These are phyloP conservation scores for Odontophorus gujanensis DNA, from an alignment of 2,113 vertebrate genomes.

Conservation along the genomic window DNA sequence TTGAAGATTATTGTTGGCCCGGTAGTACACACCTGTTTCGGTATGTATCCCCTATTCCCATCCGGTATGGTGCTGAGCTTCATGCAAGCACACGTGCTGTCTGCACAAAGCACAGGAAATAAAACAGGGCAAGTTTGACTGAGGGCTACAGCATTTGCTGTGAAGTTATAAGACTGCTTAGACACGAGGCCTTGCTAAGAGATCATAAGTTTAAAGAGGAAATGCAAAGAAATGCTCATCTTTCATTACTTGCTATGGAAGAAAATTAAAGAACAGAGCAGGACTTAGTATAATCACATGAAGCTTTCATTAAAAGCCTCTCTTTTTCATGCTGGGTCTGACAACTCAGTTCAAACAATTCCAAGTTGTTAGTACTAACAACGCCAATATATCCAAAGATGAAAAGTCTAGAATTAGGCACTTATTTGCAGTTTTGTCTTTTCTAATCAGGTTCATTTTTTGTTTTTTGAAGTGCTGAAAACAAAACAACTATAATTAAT, in stretches of 20 bases:
- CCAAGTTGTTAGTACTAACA: background rate
- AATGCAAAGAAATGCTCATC: background rate
- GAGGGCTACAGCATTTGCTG: background rate
- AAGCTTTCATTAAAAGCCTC: background rate
- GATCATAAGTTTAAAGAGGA: background rate
- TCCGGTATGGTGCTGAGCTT: background rate
- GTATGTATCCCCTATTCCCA: accelerated
- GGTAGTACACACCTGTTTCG: background rate
- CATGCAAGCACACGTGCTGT: background rate
- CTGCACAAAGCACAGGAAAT: background rate
- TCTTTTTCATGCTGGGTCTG: background rate
- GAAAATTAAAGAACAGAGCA: background rate
- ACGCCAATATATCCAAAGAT: background rate
- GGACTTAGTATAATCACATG: background rate
- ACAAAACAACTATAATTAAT: background rate
- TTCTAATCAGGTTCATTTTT: background rate
- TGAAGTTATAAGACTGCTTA: background rate
- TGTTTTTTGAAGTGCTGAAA: background rate
- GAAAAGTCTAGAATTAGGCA: background rate
- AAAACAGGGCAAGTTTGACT: background rate
- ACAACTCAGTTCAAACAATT: background rate
- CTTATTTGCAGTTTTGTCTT: background rate
- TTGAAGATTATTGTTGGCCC: background rate
- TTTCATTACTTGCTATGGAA: background rate
- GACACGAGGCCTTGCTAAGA: background rate